phyloP scores from a whole-genome alignment of 2,888 invertebrate genomes.

The Hydrotaea diabolus region DNA sequence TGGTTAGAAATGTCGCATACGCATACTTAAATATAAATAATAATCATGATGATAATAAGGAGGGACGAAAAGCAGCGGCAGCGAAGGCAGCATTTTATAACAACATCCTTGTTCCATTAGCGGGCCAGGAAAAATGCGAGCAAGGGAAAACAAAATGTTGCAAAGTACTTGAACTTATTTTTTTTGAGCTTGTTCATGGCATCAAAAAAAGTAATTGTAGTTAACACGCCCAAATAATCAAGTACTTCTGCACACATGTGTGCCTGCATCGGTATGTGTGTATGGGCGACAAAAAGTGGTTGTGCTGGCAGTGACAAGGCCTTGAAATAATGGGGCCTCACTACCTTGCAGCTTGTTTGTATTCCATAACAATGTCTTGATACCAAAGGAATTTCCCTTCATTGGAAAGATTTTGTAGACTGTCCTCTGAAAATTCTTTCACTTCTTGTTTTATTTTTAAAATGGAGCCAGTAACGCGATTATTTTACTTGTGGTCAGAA shows the following conservation, averaged over 20 bases:
- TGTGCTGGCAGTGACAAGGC: too few relatives aligned
- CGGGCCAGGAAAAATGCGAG: conserved; percentile 38
- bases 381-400: too few relatives aligned
- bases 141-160: conserved; percentile 39
- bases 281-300: too few relatives aligned
- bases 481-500: too few relatives aligned
- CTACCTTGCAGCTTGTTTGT: too few relatives aligned
- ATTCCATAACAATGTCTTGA: too few relatives aligned
- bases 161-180: conserved; percentile 42
- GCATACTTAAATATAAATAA: conserved; percentile 72
- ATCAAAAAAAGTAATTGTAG: conserved; percentile 38
- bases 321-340: too few relatives aligned
- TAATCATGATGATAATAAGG: conserved; percentile 69
- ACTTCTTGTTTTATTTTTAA: too few relatives aligned
- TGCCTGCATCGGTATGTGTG: neutral
- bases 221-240: conserved; percentile 56
- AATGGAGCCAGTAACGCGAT: too few relatives aligned
- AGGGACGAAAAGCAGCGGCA: neutral
- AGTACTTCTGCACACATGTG: conserved; percentile 29
- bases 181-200: conserved; percentile 15
- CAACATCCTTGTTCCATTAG: conserved; percentile 5
- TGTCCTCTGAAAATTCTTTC: too few relatives aligned
- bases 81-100: neutral
- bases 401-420: too few relatives aligned
- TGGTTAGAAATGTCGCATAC: conserved; percentile 45